Conservation (phyloP, 1,140 invertebrate species). For the Philopotamus ludificatus region DNA sequence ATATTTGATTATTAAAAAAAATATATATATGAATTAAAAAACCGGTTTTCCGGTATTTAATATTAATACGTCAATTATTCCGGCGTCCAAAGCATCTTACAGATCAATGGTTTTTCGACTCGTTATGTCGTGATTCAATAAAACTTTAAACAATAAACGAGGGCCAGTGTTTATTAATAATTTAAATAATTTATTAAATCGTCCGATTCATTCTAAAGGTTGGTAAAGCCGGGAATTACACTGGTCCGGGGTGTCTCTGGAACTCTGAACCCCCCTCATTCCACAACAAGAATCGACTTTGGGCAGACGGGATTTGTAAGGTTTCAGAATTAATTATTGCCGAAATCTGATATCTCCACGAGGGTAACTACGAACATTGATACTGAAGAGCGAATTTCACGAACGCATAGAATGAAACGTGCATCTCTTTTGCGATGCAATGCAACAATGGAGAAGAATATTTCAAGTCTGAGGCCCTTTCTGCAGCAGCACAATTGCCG, state of each 20-base stretch:
- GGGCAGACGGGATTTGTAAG: conserved; percentile 28
- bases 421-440: not conserved
- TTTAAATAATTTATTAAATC: too few relatives aligned
- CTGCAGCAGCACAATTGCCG: not conserved
- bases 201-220: too few relatives aligned
- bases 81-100: too few relatives aligned
- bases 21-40: too few relatives aligned
- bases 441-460: not conserved
- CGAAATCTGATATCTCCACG: conserved; percentile 32
- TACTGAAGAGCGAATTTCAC: not conserved
- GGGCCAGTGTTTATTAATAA: too few relatives aligned
- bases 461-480: not conserved
- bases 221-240: too few relatives aligned
- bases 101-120: too few relatives aligned
- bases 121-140: too few relatives aligned
- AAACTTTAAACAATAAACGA: too few relatives aligned
- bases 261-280: conserved; percentile 6
- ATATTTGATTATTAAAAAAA: too few relatives aligned
- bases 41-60: too few relatives aligned
- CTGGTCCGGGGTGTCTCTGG: not conserved
- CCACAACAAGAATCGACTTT: not conserved
- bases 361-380: conserved; percentile 11
- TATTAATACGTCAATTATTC: too few relatives aligned
- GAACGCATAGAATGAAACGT: not conserved
- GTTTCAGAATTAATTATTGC: conserved; percentile 35